Percentiles rank a stretch among this genome's conserved stretches.
Conservation (phyloP, 2,888 invertebrate genomes). For the Heteromyza rotundicornis region DNA sequence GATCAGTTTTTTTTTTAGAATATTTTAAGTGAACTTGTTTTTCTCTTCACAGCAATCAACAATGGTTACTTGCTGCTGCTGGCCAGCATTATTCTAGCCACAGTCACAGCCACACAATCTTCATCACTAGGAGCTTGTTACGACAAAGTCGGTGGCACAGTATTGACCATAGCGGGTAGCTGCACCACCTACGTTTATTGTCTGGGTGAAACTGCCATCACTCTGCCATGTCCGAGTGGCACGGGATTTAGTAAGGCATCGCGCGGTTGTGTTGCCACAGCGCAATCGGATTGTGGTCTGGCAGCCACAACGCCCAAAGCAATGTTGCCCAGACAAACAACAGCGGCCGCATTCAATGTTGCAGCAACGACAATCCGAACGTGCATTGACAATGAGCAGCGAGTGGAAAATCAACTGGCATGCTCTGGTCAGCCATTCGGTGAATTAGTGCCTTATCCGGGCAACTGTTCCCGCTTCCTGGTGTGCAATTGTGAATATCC, state of each 20-base stretch:
- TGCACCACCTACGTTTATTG: conserved; percentile 26
- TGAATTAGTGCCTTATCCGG: conserved; percentile 43
- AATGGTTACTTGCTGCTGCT: background rate
- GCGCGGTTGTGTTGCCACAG: conserved; percentile 20
- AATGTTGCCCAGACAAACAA: no score
- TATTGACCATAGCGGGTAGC: conserved; percentile 12
- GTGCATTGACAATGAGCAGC: conserved; percentile 37
- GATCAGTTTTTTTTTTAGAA: no score
- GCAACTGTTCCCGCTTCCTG: conserved; percentile 42
- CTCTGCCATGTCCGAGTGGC: conserved; percentile 27
- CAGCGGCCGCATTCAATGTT: background rate
- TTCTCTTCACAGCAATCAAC: background rate
- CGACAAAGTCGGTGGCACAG: conserved; percentile 21
- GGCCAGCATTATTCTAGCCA: background rate
- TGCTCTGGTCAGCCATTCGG: conserved; percentile 36
- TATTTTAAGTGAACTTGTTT: no score
- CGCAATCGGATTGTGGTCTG: conserved; percentile 15
- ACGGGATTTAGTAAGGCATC: conserved; percentile 19
- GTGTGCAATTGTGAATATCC: conserved; percentile 48
- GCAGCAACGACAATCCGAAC: background rate
- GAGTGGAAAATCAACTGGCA: conserved; percentile 37
- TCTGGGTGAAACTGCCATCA: conserved; percentile 16
- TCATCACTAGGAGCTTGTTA: conserved; percentile 10
- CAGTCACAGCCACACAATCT: background rate
- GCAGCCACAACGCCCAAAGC: background rate